Evolutionary conservation across 2,888 invertebrate genomes (phyloP), one percentile per base, ranked within the genome.

Genomic region (Suillia variegata): DNA sequence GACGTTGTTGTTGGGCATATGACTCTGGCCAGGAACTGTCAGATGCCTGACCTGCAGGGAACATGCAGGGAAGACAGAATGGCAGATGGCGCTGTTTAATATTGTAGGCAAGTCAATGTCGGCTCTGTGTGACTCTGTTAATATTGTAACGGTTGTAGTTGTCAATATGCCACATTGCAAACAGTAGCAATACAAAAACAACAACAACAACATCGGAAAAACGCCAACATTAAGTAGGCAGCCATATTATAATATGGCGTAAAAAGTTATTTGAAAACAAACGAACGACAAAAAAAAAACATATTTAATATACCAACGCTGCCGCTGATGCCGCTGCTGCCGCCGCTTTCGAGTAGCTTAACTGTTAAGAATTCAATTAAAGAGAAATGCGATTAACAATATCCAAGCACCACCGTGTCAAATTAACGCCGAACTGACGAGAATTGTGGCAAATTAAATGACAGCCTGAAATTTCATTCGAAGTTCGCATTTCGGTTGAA

Each of bases 301-400:
- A 67, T 63, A 70, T n/a, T n/a, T n/a, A n/a, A n/a, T n/a, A 69
- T 65, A 67, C 70, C 66, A n/a, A n/a, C n/a, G n/a, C n/a, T n/a
- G n/a, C n/a, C n/a, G n/a, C n/a, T n/a, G n/a, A n/a, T n/a, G n/a
- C n/a, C n/a, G n/a, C n/a, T n/a, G n/a, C n/a, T n/a, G n/a, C n/a
- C n/a, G n/a, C 71, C 76, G 74, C 65, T 59, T 70, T 64, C 73
- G 74, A 73, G 74, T 75, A 70, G 75, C 74, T 76, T 75, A 76
- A 75, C 74, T 75, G 76, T 75, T 76, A 75, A 75, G 75, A 72
- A 77, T 74, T 77, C 76, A 76, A 75, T 77, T 77, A 75, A 76
- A 77, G n/a, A n/a, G 38, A 10, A 38, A n/a, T n/a, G 38, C 26
- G 26, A 26, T 26, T 26, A 26, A 26, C 26, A 10, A 5, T 10